Percentiles rank a stretch among this genome's conserved stretches.
These are phyloP conservation scores for Rhopalosiphum padi DNA, from an alignment of 1,140 invertebrate genomes.

Conservation along the genomic window DNA sequence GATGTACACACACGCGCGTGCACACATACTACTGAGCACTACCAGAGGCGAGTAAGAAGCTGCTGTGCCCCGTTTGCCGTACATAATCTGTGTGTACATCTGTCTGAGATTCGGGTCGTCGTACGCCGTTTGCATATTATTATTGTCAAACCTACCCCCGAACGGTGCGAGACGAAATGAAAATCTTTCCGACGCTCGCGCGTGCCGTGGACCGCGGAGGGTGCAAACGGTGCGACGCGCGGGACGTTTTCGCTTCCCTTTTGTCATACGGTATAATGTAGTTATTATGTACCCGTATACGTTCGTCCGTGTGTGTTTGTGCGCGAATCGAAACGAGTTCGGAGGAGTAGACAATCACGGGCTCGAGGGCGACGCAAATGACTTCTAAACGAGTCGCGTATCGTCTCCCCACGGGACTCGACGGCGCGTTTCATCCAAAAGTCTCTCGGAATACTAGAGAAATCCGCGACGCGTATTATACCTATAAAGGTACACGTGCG, in stretches of 20 bases:
- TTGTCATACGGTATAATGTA: neutral
- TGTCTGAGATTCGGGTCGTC: too few relatives aligned
- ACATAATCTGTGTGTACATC: too few relatives aligned
- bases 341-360: neutral
- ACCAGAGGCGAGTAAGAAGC: too few relatives aligned
- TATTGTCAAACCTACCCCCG: too few relatives aligned
- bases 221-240: neutral
- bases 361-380: constrained; percentile 37
- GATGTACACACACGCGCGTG: too few relatives aligned
- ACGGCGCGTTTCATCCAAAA: neutral
- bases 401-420: constrained; percentile 37
- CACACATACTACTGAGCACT: too few relatives aligned
- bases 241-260: neutral
- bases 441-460: neutral
- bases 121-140: too few relatives aligned
- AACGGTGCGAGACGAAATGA: neutral
- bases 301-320: neutral
- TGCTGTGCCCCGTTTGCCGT: too few relatives aligned
- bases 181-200: neutral
- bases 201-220: neutral
- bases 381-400: constrained; percentile 51
- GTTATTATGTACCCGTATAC: neutral
- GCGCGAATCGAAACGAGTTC: constrained; percentile 9
- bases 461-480: neutral
- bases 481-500: neutral